Conservation (phyloP, 1,140 invertebrate genomes). For the Drosophila tristis region DNA sequence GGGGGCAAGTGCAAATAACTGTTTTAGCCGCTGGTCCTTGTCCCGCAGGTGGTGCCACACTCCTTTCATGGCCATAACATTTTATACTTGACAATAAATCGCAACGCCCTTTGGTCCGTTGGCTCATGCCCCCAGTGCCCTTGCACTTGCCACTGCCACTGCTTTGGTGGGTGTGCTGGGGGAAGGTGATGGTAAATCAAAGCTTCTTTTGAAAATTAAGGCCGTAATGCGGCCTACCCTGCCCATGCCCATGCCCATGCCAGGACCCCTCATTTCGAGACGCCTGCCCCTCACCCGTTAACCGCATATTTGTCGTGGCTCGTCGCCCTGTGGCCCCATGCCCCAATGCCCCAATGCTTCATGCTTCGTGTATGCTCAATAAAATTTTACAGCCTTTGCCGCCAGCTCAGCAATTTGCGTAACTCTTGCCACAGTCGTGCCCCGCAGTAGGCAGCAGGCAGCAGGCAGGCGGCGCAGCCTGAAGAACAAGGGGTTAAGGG, state of each 20-base stretch:
- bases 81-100: constrained; percentile 79
- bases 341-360: not conserved
- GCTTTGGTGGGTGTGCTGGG: too few species aligned
- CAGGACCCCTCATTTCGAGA: too few species aligned
- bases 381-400: constrained; percentile 81
- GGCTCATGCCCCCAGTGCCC: constrained; percentile 3
- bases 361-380: constrained; percentile 62
- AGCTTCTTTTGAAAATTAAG: constrained; percentile 71
- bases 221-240: constrained; percentile 50
- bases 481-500: not conserved
- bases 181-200: constrained; percentile 52
- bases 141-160: too few species aligned
- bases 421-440: constrained; percentile 47
- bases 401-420: constrained; percentile 81
- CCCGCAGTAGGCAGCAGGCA: not conserved
- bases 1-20: constrained; percentile 77
- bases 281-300: constrained; percentile 3
- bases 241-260: not conserved
- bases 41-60: constrained; percentile 27
- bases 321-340: constrained; percentile 35
- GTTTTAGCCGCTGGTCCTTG: constrained; percentile 54
- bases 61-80: constrained; percentile 62
- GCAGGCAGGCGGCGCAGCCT: not conserved
- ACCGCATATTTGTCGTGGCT: constrained; percentile 69
- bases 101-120: constrained; percentile 35